phyloP scores from a whole-genome alignment of 1,140 invertebrate genomes.

The Centruroides vittatus region DNA sequence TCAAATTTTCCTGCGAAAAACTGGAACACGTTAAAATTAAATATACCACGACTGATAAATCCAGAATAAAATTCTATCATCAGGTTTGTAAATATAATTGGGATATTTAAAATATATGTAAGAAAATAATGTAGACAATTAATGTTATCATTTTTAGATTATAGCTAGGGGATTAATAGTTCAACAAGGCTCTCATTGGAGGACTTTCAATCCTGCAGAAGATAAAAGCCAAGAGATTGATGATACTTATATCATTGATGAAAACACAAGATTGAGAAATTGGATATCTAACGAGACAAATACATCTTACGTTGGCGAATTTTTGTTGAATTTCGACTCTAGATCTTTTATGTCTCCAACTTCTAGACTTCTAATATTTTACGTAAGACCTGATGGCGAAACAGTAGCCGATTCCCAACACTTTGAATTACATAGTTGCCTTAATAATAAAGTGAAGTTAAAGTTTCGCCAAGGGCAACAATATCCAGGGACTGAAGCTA shows the following conservation, averaged over 20 bases:
- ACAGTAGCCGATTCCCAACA: conserved; percentile 41
- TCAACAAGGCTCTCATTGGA: conserved; percentile 16
- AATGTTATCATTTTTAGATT: conserved; percentile 3
- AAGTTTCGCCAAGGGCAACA: conserved; percentile 33
- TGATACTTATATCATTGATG: too few species aligned
- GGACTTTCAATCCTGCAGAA: conserved; percentile 23
- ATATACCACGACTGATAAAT: conserved; percentile 4
- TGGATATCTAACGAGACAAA: not conserved
- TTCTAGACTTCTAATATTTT: conserved; percentile 47
- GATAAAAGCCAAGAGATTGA: conserved; percentile 3
- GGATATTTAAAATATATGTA: too few species aligned
- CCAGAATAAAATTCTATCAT: conserved; percentile 5
- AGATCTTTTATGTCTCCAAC: conserved; percentile 16
- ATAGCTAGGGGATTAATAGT: conserved; percentile 22
- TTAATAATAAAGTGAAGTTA: conserved; percentile 37
- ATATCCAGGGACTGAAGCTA: conserved; percentile 35
- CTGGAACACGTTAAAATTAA: not conserved
- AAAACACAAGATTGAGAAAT: too few species aligned
- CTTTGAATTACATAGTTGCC: conserved; percentile 36
- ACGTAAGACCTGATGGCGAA: conserved; percentile 54
- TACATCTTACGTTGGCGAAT: conserved; percentile 11
- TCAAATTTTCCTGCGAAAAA: conserved; percentile 1
- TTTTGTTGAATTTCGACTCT: conserved; percentile 3
- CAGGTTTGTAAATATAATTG: conserved; percentile 9
- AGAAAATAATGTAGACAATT: too few species aligned